phyloP scores from a whole-genome alignment of 2,113 vertebrate genomes.

The Cyanistes caeruleus region DNA sequence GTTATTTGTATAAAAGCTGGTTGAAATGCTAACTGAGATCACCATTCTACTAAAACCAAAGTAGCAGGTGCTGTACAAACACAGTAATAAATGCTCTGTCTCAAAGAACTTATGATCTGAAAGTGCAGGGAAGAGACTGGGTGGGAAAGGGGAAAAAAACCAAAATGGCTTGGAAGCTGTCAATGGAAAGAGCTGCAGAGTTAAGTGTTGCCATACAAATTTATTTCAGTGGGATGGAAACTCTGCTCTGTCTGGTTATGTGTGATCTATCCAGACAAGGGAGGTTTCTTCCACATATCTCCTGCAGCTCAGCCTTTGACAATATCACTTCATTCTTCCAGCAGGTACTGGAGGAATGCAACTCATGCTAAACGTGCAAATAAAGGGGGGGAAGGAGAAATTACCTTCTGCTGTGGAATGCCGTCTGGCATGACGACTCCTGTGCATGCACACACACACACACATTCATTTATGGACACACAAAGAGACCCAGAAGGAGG shows the following conservation, averaged over 20 bases:
- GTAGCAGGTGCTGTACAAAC: not conserved
- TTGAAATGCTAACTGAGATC: not conserved
- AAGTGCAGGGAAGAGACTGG: not conserved
- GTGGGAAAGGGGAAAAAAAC: not conserved
- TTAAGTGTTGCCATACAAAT: not conserved
- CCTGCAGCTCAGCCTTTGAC: not conserved
- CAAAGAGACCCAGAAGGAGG: slow-evolving; percentile 34
- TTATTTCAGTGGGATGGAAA: slow-evolving; percentile 2
- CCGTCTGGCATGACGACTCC: slow-evolving; percentile 13
- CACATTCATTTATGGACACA: not conserved
- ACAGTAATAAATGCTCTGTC: not conserved
- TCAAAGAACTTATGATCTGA: not conserved
- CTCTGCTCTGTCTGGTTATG: not conserved
- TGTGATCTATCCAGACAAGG: not conserved
- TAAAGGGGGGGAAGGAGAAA: not conserved
- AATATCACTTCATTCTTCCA: not conserved
- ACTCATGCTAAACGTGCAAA: not conserved
- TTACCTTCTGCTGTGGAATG: slow-evolving; percentile 40
- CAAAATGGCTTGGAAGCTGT: not conserved
- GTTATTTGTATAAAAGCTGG: not conserved
- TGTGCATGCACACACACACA: not conserved
- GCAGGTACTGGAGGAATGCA: slow-evolving; percentile 16
- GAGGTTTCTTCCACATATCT: not conserved
- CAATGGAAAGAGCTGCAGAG: not conserved
- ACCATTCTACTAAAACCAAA: not conserved